Base-by-base conservation (phyloP, 2,113 vertebrate genomes). In the Apodemus sylvaticus region DNA sequence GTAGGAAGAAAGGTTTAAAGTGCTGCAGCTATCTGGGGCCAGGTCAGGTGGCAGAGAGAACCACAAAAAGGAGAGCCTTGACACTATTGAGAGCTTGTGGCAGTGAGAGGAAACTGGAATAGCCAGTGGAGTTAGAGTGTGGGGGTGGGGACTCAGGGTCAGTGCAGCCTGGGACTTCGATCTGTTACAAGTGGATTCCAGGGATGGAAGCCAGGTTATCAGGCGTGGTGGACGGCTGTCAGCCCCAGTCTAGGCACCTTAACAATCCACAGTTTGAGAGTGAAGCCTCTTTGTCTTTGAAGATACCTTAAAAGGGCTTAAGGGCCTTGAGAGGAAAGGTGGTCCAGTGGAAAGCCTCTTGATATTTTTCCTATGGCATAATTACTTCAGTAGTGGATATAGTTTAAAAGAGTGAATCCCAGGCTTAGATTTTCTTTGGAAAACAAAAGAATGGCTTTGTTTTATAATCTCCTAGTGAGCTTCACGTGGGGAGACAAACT, bases 371-470 rank as follows among this genome's bases (percentile, higher is more conserved):
- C 89, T 39, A 1, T 48, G 90, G 29, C 31, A 2, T 88, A 76
- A 81, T 85, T 90, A 68, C 85, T 76, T 85, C 0, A 0, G 16
- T 45, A 17, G 42, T 91, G 29, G 62, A 82, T 90, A 8, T 42
- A 45, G 62, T 88, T 83, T 90, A 62, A 51, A 78, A 91, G 60
- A 66, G 93, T 71, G 70, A 71, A 62, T 71, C 19, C 17, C 29
- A 12, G 91, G 53, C 89, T 92, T 90, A 3, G 19, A 45, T 96
- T 89, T 90, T 45, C 93, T 94, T 74, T 31, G 66, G 45, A 68
- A 92, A 94, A 96, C 26, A 39, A 51, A 77, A 95, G 51, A 92
- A 55, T 13, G 79, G 29, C 53, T 86, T 93, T 92, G 45, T 13
- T 89, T 92, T 86, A 86, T 77, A 93, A 86, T 89, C 53, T 94